Evolutionary conservation across 2,888 invertebrate species (phyloP), one percentile per base, ranked within the genome.

Genomic region (Troides aeacus): DNA sequence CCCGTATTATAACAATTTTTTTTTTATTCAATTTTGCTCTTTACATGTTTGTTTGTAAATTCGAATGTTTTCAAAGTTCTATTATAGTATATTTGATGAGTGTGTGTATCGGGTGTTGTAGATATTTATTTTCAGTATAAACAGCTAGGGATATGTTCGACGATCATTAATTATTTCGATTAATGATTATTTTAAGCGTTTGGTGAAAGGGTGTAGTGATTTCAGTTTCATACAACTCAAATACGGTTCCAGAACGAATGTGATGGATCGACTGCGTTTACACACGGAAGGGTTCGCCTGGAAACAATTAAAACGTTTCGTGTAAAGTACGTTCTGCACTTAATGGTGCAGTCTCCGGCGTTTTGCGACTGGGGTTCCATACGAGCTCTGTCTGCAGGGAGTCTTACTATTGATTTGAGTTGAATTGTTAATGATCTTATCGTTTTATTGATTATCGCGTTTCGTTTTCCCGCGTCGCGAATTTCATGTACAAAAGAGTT

Each of bases 351-450:
- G 79, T 79, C 77, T 74, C 72, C 74, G 77, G 76, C 74, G 81
- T 79, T 79, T 75, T 77, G 71, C 65, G 74, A 78, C 81, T 81
- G 77, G 85, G 83, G 84, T 80, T n/a, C 56, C 61, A 75, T 80
- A 2, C 62, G 60, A 75, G 74, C 72, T 71, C 71, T 75, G 73
- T 77, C 87, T 76, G 78, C 84, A 78, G 88, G 89, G 86, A 79
- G 78, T 81, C 77, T 78, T 71, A 39, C 65, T 79, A 81, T 82
- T 77, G 80, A 86, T 84, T 84, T 76, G 7, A 30, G 18, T 39
- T 87, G 80, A 78, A 86, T 82, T 81, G 74, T 79, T 91, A 91
- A 92, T 91, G 92, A 90, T 90, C 81, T 88, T 88, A 88, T 88
- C 85, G 87, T 75, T 77, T 78, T 77, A 80, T 81, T 77, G 79